phyloP scores from a whole-genome alignment of 1,140 invertebrate species.

The Pemphigus obesinymphae region DNA sequence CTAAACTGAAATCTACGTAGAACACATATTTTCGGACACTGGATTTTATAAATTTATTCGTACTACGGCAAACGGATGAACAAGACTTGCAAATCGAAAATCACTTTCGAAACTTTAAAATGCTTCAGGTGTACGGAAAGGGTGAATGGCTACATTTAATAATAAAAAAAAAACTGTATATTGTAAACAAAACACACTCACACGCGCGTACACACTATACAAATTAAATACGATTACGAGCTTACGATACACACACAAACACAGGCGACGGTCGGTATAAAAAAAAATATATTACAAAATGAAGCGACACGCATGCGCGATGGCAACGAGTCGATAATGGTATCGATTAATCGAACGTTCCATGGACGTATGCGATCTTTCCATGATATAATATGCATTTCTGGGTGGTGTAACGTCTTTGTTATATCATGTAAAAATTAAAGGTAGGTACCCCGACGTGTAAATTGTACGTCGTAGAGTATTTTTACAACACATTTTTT shows the following conservation, averaged over 20 bases:
- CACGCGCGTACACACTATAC: background rate
- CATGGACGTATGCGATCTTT: background rate
- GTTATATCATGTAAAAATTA: too few relatives aligned
- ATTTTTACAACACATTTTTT: too few relatives aligned
- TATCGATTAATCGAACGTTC: conserved; percentile 31
- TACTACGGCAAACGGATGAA: background rate
- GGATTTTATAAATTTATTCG: background rate
- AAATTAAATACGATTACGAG: background rate
- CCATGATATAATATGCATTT: conserved; percentile 22
- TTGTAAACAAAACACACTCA: conserved; percentile 32
- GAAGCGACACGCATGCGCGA: conserved; percentile 1
- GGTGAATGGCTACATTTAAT: background rate
- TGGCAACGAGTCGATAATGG: conserved; percentile 1
- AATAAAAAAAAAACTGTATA: background rate
- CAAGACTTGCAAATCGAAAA: background rate
- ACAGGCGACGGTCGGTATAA: background rate
- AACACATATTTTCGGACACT: background rate
- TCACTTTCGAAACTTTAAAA: background rate
- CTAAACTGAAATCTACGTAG: background rate
- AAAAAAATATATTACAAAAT: background rate
- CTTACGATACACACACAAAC: background rate
- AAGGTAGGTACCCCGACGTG: too few relatives aligned
- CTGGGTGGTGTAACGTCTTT: too few relatives aligned
- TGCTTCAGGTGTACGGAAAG: background rate
- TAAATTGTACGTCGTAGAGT: too few relatives aligned